Evolutionary conservation across 2,888 invertebrate species (phyloP), one percentile per base, ranked within the genome.

Genomic region (Drosophila pseudotakahashii): DNA sequence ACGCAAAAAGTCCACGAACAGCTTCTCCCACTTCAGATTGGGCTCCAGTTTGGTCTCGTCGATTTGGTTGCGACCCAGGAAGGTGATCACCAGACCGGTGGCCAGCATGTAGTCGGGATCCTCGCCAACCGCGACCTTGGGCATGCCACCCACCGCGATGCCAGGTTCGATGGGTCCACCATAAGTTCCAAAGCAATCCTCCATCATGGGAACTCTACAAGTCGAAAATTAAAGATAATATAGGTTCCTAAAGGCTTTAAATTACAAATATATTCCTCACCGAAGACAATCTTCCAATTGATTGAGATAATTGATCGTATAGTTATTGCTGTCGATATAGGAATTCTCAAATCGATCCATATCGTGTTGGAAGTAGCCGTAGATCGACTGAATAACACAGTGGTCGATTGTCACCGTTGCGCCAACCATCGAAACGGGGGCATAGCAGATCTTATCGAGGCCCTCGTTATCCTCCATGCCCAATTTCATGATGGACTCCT

Each of bases 161-260:
- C 95, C 96, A 0, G 98, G 97, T 77, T 97, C 95, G 9, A 98
- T 94, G 1, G 98, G 98, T 1, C 98, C 98, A 34, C 98, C 98
- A 93, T 96, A 98, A 0, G 95, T 93, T 0, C 96, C 96, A 63
- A 98, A 92, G 90, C 99, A 99, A 0, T 93, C 92, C 4, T 93
- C 91, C 84, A 93, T 91, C 81, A 93, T 94, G 0, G 94, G 93
- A 66, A 93, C 94, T 3, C 78, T 82, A 3, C 7, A 3, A 23
- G 5, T 6, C 2, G 1, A 3, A 19, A 45, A 0, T 1, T 9
- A 3, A 14, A 16, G 0, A 10, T 3, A 10, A 4, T 9, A 10
- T 16, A 10, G 14, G 16, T 5, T n/a, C 2, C 7, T 7, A 7
- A 0, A 0, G 26, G 26, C 2, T 37, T 3, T 3, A 13, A n/a